Conservation (phyloP, 1,140 invertebrate species). For the Leptestheria dahalacensis region DNA sequence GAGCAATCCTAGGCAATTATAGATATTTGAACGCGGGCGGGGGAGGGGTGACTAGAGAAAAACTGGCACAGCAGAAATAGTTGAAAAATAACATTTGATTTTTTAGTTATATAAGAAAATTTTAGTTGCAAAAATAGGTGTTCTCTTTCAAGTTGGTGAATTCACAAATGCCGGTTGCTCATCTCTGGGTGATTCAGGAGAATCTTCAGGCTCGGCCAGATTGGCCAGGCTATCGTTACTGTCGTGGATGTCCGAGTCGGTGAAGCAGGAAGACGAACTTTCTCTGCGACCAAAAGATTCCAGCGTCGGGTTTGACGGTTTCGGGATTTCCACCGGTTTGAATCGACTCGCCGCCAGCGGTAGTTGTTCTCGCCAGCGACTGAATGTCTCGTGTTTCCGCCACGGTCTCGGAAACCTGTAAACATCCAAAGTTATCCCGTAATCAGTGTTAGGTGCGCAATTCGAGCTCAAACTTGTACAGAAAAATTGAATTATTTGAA, state of each 20-base stretch:
- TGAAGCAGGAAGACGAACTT: background rate
- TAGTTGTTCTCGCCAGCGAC: background rate
- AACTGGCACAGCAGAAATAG: no score
- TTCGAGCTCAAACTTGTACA: no score
- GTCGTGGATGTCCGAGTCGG: background rate
- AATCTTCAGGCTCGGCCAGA: constrained; percentile 11
- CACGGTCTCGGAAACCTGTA: background rate
- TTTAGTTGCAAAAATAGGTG: background rate
- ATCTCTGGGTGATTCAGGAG: background rate
- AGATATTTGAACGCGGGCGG: background rate
- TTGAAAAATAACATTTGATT: no score
- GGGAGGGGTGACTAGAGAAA: no score
- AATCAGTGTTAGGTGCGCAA: no score
- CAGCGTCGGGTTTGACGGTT: background rate
- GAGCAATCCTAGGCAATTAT: background rate
- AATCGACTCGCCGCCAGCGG: background rate
- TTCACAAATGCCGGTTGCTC: background rate
- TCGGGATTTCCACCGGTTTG: background rate
- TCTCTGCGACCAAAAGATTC: background rate
- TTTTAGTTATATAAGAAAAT: no score
- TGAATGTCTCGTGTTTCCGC: background rate
- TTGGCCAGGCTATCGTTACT: constrained; percentile 14
- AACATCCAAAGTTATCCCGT: no score
- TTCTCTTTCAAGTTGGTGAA: no score
- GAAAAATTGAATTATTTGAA: no score